A percentile compares a stretch with the other conserved stretches of the same genome.
These are phyloP conservation scores for Lithobates pipiens DNA, from an alignment of 2,797 vertebrate genomes.

Conservation along the genomic window DNA sequence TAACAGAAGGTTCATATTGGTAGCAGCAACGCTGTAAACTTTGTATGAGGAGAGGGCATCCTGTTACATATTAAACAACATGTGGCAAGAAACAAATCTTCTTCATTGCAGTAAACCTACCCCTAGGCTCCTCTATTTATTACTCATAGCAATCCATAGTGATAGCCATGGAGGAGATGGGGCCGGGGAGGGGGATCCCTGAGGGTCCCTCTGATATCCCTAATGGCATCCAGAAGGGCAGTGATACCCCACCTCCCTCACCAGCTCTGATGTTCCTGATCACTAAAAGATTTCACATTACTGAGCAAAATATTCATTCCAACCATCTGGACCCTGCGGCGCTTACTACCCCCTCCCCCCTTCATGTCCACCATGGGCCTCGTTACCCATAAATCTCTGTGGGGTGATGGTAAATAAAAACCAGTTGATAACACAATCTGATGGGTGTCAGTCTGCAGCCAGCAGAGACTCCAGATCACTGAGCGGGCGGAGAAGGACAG, in stretches of 20 bases:
- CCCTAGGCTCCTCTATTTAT: slow-evolving; percentile 30
- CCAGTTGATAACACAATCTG: slow-evolving; percentile 23
- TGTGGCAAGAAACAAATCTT: slow-evolving; percentile 35
- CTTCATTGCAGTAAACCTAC: slow-evolving; percentile 24
- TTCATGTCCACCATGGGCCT: neutral
- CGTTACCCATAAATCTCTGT: slow-evolving; percentile 6
- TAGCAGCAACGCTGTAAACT: neutral
- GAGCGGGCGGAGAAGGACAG: neutral
- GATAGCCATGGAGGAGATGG: slow-evolving; percentile 3
- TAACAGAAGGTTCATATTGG: neutral
- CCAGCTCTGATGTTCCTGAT: slow-evolving; percentile 35
- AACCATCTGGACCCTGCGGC: slow-evolving; percentile 31
- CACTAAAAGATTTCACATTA: slow-evolving; percentile 29
- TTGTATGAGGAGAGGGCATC: neutral
- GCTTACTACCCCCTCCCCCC: no score
- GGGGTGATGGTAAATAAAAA: neutral
- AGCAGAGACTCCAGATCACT: slow-evolving; percentile 2
- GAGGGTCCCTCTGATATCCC: slow-evolving; percentile 40
- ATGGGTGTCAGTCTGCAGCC: slow-evolving; percentile 29
- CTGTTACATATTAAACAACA: slow-evolving; percentile 45
- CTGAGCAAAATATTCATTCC: slow-evolving; percentile 25
- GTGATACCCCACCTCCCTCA: slow-evolving; percentile 20
- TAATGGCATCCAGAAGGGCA: slow-evolving; percentile 51
- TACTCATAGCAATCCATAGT: slow-evolving; percentile 26
- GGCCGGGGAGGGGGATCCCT: slow-evolving; percentile 6